Evolutionary conservation across 2,888 invertebrate species (phyloP), one percentile per base, ranked within the genome.

Genomic region (Imbricaverruca yamaguchii): DNA sequence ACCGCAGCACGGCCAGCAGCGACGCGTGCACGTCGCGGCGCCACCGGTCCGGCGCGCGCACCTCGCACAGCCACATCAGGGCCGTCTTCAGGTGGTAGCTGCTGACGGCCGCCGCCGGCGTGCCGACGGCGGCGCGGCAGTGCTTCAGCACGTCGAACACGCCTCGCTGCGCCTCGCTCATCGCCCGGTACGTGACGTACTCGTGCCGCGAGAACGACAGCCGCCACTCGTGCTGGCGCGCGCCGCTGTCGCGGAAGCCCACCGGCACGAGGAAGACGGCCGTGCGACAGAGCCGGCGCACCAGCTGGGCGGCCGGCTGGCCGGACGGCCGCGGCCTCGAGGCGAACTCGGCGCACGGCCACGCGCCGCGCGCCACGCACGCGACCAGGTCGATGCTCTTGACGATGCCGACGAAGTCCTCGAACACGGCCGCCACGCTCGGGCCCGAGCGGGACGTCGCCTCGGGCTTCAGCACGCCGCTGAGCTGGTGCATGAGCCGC

Each of bases 61-160:
- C 1, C 53, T 74, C 74, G 2, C 21, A 53, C 74, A 74, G 74
- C 74, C 74, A 74, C 53, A 74, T 21, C 74, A 74, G 74, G 23
- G 74, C 74, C 74, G 74, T 74, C 55, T 74, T 74, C 74, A 74
- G 74, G 11, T 74, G 55, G 74, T 55, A 74, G 74, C 53, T 55
- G 55, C 55, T 74, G 55, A 74, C 21, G 2, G 74, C 21, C 55
- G 53, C 53, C 10, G 21, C 74, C 2, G 55, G 18, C 6, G 13
- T 55, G 18, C 74, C 74, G 21, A 74, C 11, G 18, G 55, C 39
- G 7, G 74, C 74, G 18, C 39, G 15, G 74, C 74, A 74, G 55
- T 74, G 55, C 55, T 74, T 74, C 53, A 74, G 74, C 53, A 15
- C 21, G 15, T 9, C 9, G 10, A 74, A 23, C 6, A 23, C 23